phyloP scores from a whole-genome alignment of 2,797 vertebrate genomes.

The Crotalus adamanteus region DNA sequence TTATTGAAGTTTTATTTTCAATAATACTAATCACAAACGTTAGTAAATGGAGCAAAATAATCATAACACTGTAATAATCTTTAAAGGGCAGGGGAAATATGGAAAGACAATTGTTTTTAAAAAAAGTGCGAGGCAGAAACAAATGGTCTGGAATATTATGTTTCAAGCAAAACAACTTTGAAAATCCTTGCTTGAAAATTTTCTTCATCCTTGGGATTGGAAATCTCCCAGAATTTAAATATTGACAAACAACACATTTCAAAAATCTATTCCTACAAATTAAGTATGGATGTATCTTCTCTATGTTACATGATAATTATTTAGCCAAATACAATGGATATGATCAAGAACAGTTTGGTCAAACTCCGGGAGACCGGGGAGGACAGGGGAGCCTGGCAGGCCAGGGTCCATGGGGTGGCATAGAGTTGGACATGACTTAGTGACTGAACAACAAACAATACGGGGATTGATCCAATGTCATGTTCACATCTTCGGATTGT shows the following conservation, averaged over 20 bases:
- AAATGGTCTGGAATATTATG: not conserved
- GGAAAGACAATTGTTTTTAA: not conserved
- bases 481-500: not conserved
- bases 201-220: not conserved
- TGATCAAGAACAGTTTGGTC: not conserved
- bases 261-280: not conserved
- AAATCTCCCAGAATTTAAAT: not conserved
- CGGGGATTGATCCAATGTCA: not conserved
- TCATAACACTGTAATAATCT: not conserved
- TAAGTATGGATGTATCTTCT: not conserved
- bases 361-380: not conserved
- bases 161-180: not conserved
- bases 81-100: not conserved
- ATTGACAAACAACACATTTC: not conserved
- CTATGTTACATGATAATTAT: not conserved
- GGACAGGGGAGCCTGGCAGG: not conserved
- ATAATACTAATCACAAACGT: not conserved
- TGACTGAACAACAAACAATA: not conserved
- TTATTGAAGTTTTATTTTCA: not conserved
- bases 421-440: not conserved
- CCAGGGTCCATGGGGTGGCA: not conserved
- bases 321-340: not conserved
- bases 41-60: not conserved
- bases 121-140: not conserved
- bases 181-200: not conserved